Evolutionary conservation across 2,113 vertebrate species (phyloP), one percentile per base, ranked within the genome.

Genomic region (Tiliqua scincoides): DNA sequence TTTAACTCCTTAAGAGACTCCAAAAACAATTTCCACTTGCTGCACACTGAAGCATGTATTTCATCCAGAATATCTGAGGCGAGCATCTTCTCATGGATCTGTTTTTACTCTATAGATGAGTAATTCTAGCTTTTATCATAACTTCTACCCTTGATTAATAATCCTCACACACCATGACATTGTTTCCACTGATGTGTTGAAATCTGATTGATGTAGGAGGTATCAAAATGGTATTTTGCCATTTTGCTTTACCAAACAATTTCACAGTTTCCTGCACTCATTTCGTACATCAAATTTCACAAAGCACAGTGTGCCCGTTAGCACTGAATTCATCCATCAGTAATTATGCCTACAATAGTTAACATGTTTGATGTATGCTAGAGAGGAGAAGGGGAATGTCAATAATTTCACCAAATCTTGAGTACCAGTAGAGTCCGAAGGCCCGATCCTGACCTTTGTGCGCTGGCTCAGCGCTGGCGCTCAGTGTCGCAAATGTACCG

Each of bases 201-300:
- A 35, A 59, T 71, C 54, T 82, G 67, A 82, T 71, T 82, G 80
- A 82, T 71, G 65, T 57, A 48, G 70, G 21, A 71, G n/a, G n/a
- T 11, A 59, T 35, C 67, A n/a, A n/a, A n/a, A n/a, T n/a, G n/a
- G n/a, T n/a, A 71, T 57, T 82, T 43, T 71, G 23, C n/a, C 65
- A 82, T 32, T 71, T 82, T 82, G 67, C 67, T 57, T 71, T 25
- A 35, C 25, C 48, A n/a, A 71, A 52, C 21, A 35, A 54, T 27
- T 57, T 68, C 65, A 71, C 80, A 82, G 32, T 71, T 82, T 71
- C 52, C 35, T 57, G 21, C 54, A 54, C 32, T 70, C 48, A 71
- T 71, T 82, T 57, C 21, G 70, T 71, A 70, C 25, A 23, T 82
- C 35, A 54, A 71, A 27, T 18, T 57, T n/a, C 52, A 82, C 48